Conservation (phyloP, 2,113 vertebrate species). For the Phaethornis superciliosus region DNA sequence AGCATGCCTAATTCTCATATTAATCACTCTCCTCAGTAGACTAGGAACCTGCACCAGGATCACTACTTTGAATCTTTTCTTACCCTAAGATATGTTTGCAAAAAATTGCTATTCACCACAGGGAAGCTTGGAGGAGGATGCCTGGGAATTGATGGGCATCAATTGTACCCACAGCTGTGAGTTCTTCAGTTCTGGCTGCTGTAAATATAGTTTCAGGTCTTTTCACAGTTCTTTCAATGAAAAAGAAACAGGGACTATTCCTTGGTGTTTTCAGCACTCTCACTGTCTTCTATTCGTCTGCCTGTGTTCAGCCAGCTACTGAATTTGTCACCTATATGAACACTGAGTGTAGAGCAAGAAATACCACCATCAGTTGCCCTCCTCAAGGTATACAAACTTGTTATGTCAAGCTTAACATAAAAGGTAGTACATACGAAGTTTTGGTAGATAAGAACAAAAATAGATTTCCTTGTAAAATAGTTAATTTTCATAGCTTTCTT, state of each 20-base stretch:
- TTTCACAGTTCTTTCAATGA: conserved; percentile 48
- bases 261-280: conserved; percentile 17
- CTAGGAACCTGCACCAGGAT: conserved; percentile 6
- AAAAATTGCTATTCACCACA: conserved; percentile 38
- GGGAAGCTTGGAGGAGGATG: conserved; percentile 8
- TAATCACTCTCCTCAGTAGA: neutral
- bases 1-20: conserved; percentile 1
- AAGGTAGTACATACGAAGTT: neutral
- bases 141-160: conserved; percentile 29
- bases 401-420: neutral
- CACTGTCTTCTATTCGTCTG: neutral
- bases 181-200: conserved; percentile 59
- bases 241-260: conserved; percentile 14
- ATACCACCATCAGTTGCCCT: neutral
- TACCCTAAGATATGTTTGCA: neutral
- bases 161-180: conserved; percentile 63
- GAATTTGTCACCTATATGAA: neutral
- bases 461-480: neutral
- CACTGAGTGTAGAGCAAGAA: neutral
- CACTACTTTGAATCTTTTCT: neutral
- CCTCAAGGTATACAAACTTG: neutral
- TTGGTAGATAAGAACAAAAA: neutral
- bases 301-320: neutral
- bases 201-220: conserved; percentile 40
- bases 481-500: neutral